Percentiles rank a stretch among this genome's conserved stretches.
Evolutionary conservation across 2,888 invertebrate genomes (phyloP).

Genomic region (Pecten maximus): DNA sequence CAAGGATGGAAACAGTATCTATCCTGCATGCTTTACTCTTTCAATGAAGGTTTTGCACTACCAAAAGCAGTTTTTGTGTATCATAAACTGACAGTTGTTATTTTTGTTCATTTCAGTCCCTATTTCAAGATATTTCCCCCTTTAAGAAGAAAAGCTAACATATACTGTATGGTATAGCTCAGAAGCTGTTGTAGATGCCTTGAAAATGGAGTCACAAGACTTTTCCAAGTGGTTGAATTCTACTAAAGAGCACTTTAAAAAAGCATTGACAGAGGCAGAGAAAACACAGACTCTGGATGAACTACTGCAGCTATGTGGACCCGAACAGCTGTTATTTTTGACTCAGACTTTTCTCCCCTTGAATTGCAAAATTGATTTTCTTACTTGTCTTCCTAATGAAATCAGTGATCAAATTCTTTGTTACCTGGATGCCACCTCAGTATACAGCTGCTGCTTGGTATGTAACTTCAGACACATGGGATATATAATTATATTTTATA

Average conservation of each 20-base stretch:
- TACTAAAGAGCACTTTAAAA: background rate
- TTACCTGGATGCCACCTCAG: background rate
- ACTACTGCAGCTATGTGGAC: background rate
- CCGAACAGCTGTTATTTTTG: background rate
- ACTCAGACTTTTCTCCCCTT: conserved; percentile 25
- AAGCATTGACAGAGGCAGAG: background rate
- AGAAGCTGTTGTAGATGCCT: too few species aligned
- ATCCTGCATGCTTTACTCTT: too few species aligned
- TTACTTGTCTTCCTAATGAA: background rate
- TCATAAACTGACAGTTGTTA: background rate
- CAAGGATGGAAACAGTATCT: too few species aligned
- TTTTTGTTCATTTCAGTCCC: background rate
- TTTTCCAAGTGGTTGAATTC: background rate
- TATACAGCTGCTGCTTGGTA: conserved; percentile 30
- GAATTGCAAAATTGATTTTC: background rate
- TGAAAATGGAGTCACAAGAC: background rate
- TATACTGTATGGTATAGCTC: background rate
- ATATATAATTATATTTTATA: too few species aligned
- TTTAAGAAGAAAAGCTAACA: background rate
- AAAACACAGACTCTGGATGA: background rate
- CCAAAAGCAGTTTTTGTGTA: too few species aligned
- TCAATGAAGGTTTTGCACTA: too few species aligned
- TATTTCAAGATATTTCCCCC: background rate
- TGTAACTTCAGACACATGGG: background rate
- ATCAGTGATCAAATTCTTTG: background rate